These are phyloP conservation scores for Dorcus hopei DNA, from an alignment of 2,888 invertebrate genomes.

Conservation along the genomic window DNA sequence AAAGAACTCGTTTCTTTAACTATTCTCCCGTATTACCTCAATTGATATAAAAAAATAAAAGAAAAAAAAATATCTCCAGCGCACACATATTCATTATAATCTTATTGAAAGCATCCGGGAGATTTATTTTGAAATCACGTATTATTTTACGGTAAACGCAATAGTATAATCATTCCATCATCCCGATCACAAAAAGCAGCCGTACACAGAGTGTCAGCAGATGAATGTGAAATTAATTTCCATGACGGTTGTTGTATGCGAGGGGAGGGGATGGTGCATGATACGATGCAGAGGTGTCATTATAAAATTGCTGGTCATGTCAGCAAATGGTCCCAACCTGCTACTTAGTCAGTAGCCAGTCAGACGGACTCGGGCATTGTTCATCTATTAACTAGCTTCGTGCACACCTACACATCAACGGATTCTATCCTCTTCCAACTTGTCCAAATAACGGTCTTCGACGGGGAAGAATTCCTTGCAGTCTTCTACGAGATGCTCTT, in stretches of 20 bases:
- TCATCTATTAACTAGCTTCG: conserved; percentile 33
- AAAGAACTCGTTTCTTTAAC: no score
- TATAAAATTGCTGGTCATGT: conserved; percentile 48
- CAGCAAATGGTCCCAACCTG: conserved; percentile 50
- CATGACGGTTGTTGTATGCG: conserved; percentile 43
- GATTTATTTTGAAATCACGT: conserved; percentile 6
- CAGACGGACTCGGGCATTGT: conserved; percentile 44
- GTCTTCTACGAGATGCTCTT: neutral
- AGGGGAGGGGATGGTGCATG: conserved; percentile 39
- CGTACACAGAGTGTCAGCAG: conserved; percentile 26
- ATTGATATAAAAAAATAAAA: no score
- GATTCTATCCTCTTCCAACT: conserved; percentile 28
- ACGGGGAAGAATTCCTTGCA: neutral
- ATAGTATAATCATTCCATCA: conserved; percentile 17
- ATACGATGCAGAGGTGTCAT: conserved; percentile 44
- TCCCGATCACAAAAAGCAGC: conserved; percentile 10
- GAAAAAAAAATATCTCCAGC: neutral
- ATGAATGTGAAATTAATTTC: conserved; percentile 46
- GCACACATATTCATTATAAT: neutral
- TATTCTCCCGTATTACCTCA: no score
- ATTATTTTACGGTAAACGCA: conserved; percentile 13
- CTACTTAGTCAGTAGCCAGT: conserved; percentile 51
- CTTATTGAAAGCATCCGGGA: neutral
- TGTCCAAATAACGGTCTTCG: conserved; percentile 20
- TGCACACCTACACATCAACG: conserved; percentile 31